These are phyloP conservation scores for Eupithecia insigniata DNA, from an alignment of 2,888 invertebrate species.

Conservation along the genomic window DNA sequence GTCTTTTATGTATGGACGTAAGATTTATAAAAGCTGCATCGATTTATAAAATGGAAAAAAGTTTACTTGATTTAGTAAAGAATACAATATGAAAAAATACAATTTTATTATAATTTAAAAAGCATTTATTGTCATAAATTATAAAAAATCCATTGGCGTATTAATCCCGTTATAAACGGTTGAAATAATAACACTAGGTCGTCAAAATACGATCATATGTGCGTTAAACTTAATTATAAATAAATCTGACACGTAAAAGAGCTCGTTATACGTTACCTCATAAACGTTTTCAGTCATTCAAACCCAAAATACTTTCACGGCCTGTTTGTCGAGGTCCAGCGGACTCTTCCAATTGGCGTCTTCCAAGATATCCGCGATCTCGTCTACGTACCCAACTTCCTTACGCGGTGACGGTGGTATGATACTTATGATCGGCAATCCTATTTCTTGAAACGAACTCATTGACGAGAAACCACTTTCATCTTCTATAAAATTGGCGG, in stretches of 20 bases:
- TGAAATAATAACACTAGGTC: neutral
- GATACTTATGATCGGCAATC: slow-evolving; percentile 85
- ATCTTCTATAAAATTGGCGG: slow-evolving; percentile 85
- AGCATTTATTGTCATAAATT: neutral
- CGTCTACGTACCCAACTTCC: slow-evolving; percentile 69
- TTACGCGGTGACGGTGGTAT: slow-evolving; percentile 79
- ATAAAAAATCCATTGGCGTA: neutral
- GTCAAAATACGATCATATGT: neutral
- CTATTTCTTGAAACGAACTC: slow-evolving; percentile 93
- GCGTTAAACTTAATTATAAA: neutral
- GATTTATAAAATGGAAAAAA: neutral
- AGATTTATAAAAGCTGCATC: neutral
- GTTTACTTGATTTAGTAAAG: neutral
- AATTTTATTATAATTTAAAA: neutral
- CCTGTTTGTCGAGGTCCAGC: slow-evolving; percentile 70
- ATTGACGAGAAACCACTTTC: slow-evolving; percentile 94
- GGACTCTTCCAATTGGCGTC: slow-evolving; percentile 71
- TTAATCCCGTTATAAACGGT: neutral
- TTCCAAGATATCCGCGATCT: slow-evolving; percentile 60
- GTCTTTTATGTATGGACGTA: neutral
- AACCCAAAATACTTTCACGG: slow-evolving; percentile 80
- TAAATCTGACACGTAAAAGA: neutral
- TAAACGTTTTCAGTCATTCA: slow-evolving; percentile 49
- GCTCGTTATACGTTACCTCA: slow-evolving; percentile 55
- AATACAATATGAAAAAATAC: neutral